Percentiles rank a stretch among this genome's conserved stretches.
Evolutionary conservation across 53 echinoderm and acorn worm genomes (phyloP).

Genomic region (Zoroaster sp.): DNA sequence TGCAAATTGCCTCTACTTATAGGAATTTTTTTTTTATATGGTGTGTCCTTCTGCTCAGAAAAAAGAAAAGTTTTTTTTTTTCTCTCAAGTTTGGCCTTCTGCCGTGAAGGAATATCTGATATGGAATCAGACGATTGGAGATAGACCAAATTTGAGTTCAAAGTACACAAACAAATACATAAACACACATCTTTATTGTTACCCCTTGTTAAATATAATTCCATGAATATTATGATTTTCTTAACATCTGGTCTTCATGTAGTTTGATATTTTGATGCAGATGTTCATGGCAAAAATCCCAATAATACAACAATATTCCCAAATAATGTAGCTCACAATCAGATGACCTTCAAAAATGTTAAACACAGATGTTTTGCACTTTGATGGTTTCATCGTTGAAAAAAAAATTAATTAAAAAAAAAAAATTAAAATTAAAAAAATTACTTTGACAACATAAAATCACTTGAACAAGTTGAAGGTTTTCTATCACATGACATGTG

Average conservation of each 20-base stretch:
- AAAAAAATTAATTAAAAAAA: not conserved
- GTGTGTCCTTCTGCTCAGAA: constrained; percentile 51
- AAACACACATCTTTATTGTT: not conserved
- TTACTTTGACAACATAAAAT: constrained; percentile 7
- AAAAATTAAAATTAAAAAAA: not conserved
- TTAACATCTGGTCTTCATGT: too few relatives aligned
- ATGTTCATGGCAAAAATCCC: not conserved
- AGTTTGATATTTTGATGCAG: not conserved
- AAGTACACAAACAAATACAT: not conserved
- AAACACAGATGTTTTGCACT: constrained; percentile 28
- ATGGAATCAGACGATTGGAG: not conserved
- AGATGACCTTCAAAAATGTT: too few relatives aligned
- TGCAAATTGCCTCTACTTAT: not conserved
- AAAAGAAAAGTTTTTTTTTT: not conserved
- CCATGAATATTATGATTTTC: too few relatives aligned
- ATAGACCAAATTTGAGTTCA: constrained; percentile 15
- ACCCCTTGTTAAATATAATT: not conserved
- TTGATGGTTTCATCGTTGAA: not conserved
- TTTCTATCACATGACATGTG: not conserved
- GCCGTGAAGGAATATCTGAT: constrained; percentile 17
- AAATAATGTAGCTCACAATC: too few relatives aligned
- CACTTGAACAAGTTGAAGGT: not conserved
- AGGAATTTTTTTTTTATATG: not conserved
- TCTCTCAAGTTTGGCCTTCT: constrained; percentile 1
- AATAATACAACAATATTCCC: not conserved